These are phyloP conservation scores for Sebastes schlegelii DNA, from an alignment of 2,113 vertebrate genomes.

Conservation along the genomic window DNA sequence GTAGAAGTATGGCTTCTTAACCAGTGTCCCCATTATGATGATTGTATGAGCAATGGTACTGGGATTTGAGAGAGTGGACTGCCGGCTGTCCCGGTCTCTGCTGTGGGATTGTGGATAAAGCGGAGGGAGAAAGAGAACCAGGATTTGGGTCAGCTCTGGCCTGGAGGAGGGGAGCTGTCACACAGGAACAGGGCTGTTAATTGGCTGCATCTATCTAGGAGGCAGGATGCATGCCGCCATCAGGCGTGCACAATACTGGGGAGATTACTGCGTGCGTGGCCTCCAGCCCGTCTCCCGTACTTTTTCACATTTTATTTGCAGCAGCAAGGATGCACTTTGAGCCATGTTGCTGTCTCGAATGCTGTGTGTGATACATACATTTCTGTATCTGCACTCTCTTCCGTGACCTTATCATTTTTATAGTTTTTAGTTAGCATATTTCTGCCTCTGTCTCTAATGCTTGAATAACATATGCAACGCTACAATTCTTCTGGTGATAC, in stretches of 20 bases:
- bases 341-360: neutral
- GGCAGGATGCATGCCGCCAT: constrained; percentile 62
- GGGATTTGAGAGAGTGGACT: constrained; percentile 27
- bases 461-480: neutral
- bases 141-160: constrained; percentile 75
- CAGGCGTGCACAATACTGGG: constrained; percentile 51
- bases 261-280: constrained; percentile 53
- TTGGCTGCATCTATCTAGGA: constrained; percentile 62
- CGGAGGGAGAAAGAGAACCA: neutral
- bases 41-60: constrained; percentile 13
- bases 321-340: constrained; percentile 31
- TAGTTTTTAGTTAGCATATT: constrained; percentile 2
- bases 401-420: constrained; percentile 5
- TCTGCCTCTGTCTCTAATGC: neutral
- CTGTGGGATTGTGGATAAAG: constrained; percentile 33
- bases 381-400: constrained; percentile 8
- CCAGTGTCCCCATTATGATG: constrained; percentile 24
- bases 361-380: constrained; percentile 9
- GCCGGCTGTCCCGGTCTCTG: constrained; percentile 1
- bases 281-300: constrained; percentile 18
- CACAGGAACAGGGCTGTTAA: constrained; percentile 52
- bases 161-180: constrained; percentile 73
- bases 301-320: constrained; percentile 51
- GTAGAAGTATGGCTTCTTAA: constrained; percentile 55
- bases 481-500: constrained; percentile 6